Evolutionary conservation across 2,113 vertebrate genomes (phyloP), one percentile per base, ranked within the genome.

Genomic region (Cardinalis cardinalis): DNA sequence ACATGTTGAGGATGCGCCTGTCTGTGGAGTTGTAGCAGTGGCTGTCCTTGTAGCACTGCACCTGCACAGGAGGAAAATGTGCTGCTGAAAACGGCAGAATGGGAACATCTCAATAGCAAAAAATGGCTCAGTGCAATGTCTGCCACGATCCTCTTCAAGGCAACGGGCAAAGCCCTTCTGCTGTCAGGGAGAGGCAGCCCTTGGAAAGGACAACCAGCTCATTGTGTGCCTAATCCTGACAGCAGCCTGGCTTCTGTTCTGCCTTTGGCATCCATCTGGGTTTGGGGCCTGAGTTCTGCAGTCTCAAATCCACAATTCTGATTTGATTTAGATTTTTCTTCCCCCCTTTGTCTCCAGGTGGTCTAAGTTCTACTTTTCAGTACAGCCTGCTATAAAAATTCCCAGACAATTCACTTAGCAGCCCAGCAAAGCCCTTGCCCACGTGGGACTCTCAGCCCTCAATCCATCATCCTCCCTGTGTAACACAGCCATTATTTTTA

Each of bases 401-500:
- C 89, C 83, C 61, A 83, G 94, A 61, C 66, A 58, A 70, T 92
- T 96, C 74, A 91, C 89, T 96, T 94, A 87, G 59, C 74, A 93
- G 70, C 89, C 84, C 74, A 79, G 88, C 86, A 91, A 89, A 48
- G 25, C 85, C 58, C 28, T 8, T 48, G 41, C 31, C 32, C 87
- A 38, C 73, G 7, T 38, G 83, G 85, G 85, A 53, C n/a, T 41
- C 28, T n/a, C 60, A 79, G 85, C 71, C 55, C 85, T 93, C 81
- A 26, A 93, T 94, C 89, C 92, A 93, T 96, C 95, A 94, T 88
- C 61, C 82, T 79, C 23, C 38, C 71, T 89, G 55, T 56, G 70
- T 92, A 61, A 53, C 89, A 81, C 71, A 83, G 92, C 94, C 91
- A 66, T 95, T 95, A 93, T 92, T 97, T 96, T 96, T 95, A 96